Evolutionary conservation across 2,797 vertebrate species (phyloP).

Genomic region (Lophius americanus): DNA sequence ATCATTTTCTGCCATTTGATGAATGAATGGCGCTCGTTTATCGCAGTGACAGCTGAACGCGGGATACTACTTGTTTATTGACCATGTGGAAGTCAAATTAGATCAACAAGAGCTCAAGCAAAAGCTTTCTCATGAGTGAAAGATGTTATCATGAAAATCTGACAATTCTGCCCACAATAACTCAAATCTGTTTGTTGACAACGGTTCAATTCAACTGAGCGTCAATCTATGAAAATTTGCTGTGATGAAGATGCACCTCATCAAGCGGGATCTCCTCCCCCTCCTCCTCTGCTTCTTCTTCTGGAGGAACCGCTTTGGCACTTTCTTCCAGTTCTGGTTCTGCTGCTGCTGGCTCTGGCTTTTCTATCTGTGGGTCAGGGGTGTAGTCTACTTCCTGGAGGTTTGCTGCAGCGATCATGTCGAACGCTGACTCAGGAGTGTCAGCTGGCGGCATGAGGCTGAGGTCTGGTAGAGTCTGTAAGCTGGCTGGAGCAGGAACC

Average conservation of each 20-base stretch:
- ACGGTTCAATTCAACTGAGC: neutral
- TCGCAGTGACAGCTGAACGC: too few species aligned
- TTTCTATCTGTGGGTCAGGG: conserved; percentile 26
- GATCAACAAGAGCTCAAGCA: too few species aligned
- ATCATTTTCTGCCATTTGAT: too few species aligned
- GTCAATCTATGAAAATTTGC: neutral
- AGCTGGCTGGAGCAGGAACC: conserved; percentile 1
- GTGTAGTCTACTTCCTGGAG: conserved; percentile 37
- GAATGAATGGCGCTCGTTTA: too few species aligned
- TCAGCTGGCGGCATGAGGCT: conserved; percentile 10
- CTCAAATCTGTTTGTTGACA: too few species aligned
- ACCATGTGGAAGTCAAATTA: too few species aligned
- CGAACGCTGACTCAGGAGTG: conserved; percentile 55
- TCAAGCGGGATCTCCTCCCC: conserved; percentile 78
- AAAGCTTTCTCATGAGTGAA: too few species aligned
- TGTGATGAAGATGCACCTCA: conserved; percentile 81
- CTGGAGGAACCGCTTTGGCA: conserved; percentile 51
- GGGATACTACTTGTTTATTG: too few species aligned
- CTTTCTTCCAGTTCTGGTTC: conserved; percentile 37
- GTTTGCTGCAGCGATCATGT: conserved; percentile 65
- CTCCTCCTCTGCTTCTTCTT: conserved; percentile 71
- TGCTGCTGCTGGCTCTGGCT: neutral
- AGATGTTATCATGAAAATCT: too few species aligned
- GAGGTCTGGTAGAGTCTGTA: conserved; percentile 44
- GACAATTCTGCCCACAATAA: too few species aligned